Percentiles rank a stretch among this genome's conserved stretches.
These are phyloP conservation scores for Parthenolecanium corni DNA, from an alignment of 2,888 invertebrate genomes.

Conservation along the genomic window DNA sequence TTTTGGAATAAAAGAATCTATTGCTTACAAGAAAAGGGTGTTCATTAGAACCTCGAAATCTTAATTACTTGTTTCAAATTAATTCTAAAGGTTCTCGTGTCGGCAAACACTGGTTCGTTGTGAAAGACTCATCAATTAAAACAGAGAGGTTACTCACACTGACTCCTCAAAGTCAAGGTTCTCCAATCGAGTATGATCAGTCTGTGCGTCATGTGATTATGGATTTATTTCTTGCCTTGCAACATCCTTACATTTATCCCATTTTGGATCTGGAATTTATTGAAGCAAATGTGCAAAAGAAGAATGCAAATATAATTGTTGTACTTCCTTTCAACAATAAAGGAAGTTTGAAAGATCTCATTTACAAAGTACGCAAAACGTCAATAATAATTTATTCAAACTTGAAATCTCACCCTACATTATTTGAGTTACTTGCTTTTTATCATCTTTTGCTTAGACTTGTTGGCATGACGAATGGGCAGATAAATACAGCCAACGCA, in stretches of 20 bases:
- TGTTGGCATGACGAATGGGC: constrained; percentile 70
- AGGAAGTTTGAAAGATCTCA: constrained; percentile 80
- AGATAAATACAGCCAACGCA: constrained; percentile 58
- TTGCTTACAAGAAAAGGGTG: too few species aligned
- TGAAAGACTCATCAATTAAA: constrained; percentile 67
- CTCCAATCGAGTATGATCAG: constrained; percentile 51
- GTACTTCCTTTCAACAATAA: constrained; percentile 71
- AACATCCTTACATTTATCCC: constrained; percentile 88
- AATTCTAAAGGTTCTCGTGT: constrained; percentile 56
- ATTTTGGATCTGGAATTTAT: constrained; percentile 71
- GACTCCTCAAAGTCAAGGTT: constrained; percentile 50
- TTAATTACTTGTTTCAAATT: too few species aligned
- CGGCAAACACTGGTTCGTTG: constrained; percentile 84
- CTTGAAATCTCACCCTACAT: not conserved
- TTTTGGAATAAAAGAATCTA: too few species aligned
- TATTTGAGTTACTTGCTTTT: not conserved
- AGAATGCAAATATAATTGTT: constrained; percentile 51
- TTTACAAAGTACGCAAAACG: constrained; percentile 58
- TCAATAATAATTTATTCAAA: not conserved
- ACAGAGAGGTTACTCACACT: constrained; percentile 64
- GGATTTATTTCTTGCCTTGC: constrained; percentile 70
- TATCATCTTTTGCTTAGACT: constrained; percentile 43
- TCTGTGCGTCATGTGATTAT: constrained; percentile 56
- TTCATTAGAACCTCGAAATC: too few species aligned
- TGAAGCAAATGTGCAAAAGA: constrained; percentile 38